These are phyloP conservation scores for Rhyacophila evoluta DNA, from an alignment of 2,888 invertebrate genomes.

Conservation along the genomic window DNA sequence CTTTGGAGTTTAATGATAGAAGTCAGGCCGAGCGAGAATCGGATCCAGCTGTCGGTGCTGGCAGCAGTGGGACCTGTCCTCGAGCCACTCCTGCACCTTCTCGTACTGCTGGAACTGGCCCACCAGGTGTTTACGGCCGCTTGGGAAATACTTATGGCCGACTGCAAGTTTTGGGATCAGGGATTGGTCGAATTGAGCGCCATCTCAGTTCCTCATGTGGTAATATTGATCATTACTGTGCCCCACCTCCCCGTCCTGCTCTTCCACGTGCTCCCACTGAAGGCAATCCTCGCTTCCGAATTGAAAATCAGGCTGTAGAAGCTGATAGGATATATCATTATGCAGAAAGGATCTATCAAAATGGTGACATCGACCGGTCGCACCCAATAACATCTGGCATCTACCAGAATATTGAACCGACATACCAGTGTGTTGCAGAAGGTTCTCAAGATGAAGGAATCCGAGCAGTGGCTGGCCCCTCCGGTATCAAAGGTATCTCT, in stretches of 20 bases:
- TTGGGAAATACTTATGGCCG: conserved; percentile 67
- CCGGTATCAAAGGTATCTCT: conserved; percentile 65
- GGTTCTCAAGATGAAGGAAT: conserved; percentile 58
- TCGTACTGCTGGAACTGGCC: conserved; percentile 20
- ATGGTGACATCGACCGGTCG: conserved; percentile 57
- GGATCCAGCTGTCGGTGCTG: conserved; percentile 50
- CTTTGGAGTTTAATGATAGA: conserved; percentile 63
- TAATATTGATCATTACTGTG: conserved; percentile 68
- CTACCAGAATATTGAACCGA: neutral
- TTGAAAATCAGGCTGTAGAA: conserved; percentile 62
- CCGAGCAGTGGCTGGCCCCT: conserved; percentile 57
- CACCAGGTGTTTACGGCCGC: conserved; percentile 59
- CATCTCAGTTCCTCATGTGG: conserved; percentile 77
- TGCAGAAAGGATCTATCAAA: conserved; percentile 61
- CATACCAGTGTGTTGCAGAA: neutral
- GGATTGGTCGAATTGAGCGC: conserved; percentile 71
- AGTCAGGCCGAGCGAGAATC: conserved; percentile 53
- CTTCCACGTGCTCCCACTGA: conserved; percentile 51
- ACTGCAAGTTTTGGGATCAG: conserved; percentile 70
- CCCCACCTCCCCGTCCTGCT: conserved; percentile 60
- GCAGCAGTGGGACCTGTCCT: conserved; percentile 49
- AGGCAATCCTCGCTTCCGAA: conserved; percentile 56
- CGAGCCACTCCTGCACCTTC: conserved; percentile 46
- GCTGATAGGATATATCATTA: conserved; percentile 65
- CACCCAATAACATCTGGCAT: neutral